phyloP scores from a whole-genome alignment of 2,888 invertebrate species.

The Coremacera marginata region DNA sequence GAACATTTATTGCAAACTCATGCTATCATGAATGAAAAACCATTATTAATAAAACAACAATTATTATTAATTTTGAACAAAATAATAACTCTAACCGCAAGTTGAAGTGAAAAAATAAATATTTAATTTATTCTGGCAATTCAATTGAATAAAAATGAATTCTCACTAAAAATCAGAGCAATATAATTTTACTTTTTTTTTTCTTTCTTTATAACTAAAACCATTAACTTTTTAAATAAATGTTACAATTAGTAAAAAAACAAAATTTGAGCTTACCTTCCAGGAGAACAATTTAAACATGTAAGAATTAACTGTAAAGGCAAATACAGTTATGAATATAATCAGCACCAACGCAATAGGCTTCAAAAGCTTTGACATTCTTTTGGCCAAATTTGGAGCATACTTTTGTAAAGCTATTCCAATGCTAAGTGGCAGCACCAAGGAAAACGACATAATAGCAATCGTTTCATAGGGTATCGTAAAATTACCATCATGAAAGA shows the following conservation, averaged over 20 bases:
- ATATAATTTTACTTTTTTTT: no score
- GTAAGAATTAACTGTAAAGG: slow-evolving; percentile 86
- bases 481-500: slow-evolving; percentile 78
- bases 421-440: slow-evolving; percentile 79
- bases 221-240: no score
- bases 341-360: slow-evolving; percentile 82
- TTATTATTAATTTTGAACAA: no score
- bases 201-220: no score
- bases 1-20: background rate
- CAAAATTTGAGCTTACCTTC: slow-evolving; percentile 73
- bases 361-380: slow-evolving; percentile 83
- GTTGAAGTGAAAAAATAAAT: no score
- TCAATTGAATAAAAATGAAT: background rate
- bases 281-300: slow-evolving; percentile 87
- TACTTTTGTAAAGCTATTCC: slow-evolving; percentile 77
- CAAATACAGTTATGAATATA: slow-evolving; percentile 85
- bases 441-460: slow-evolving; percentile 77
- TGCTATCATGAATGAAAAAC: no score
- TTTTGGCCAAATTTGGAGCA: slow-evolving; percentile 75
- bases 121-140: no score
- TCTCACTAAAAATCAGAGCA: no score
- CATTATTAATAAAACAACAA: no score
- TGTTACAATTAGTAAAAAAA: background rate
- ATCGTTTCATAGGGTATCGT: slow-evolving; percentile 83
- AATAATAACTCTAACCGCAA: no score